Evolutionary conservation across 2,113 vertebrate genomes (phyloP), one percentile per base, ranked within the genome.

Genomic region (Euleptes europaea): DNA sequence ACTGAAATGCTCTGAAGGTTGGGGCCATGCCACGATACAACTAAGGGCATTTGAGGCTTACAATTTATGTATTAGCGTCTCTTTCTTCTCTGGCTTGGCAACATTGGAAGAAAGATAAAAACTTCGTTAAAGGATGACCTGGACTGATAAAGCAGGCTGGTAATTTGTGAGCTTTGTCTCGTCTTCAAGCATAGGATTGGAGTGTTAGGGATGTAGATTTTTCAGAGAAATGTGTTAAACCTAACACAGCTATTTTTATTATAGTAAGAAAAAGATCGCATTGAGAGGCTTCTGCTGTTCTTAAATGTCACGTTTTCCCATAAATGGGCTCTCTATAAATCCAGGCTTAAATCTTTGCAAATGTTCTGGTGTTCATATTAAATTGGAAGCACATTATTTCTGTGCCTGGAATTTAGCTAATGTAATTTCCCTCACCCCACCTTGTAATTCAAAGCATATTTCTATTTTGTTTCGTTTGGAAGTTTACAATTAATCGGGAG

Each of bases 131-230:
- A 65, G 14, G 31, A 49, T 83, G 23, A 40, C 90, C 85, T 88
- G 82, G 19, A 33, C 65, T 54, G 38, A 72, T 82, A 80, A 88
- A 88, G 75, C 6, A 74, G 35, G 35, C 51, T 44, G 3, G 33
- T 19, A 35, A 28, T 26, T 81, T 85, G 88, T 85, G 79, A 4
- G n/a, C 82, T 26, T 57, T 83, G 6, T 0, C 3, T 23, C 66
- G 1, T 33, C 54, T 69, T 78, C 31, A 83, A 83, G 54, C 80
- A 86, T 28, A 80, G 38, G 42, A 60, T 86, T 38, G n/a, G 81
- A 67, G 49, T 85, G 71, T 90, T 92, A 84, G 84, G 80, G 2
- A 89, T 89, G 26, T 66, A 74, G 87, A 69, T 38, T 88, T 0
- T 80, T 3, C 23, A 78, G 78, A 31, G 65, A 57, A 87, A 89